Evolutionary conservation across 2,797 vertebrate genomes (phyloP), one percentile per base, ranked within the genome.

Genomic region (Tokudaia tokunoshimensis): DNA sequence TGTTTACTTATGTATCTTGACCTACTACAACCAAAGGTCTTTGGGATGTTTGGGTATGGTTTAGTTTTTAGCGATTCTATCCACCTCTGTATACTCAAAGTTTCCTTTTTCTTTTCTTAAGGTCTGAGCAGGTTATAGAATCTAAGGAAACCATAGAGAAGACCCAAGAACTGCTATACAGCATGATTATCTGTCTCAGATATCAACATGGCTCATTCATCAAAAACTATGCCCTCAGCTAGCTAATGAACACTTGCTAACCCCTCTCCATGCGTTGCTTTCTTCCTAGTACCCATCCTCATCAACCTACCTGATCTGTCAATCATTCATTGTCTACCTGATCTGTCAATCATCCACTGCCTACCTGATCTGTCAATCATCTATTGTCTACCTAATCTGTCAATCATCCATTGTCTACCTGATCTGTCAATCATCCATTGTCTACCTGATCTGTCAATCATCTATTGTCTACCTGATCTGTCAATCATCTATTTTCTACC

Each of bases 61-160:
- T 94, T 80, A 63, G 2, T 90, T 93, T 92, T 83, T n/a, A 78
- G 19, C 78, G 72, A n/a, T 87, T 88, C 37, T 44, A 70, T 6
- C 47, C 78, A 80, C 41, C 44, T 75, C 29, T 65, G 4, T 37
- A 88, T 15, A 31, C 72, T 92, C 17, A 84, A 84, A 92, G 20
- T 14, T 47, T 83, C 65, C 74, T 52, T 89, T 76, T 24, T 41
- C n/a, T 41, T 34, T 97, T 72, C 61, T 93, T 44, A 10, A 89
- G 24, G 14, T 88, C 55, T 50, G 24, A 79, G 65, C 52, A 92
- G n/a, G 31, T 80, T 82, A 74, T 3, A 26, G 70, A 90, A 41
- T 88, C 44, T 80, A 92, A 31, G 47, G 26, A 95, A 85, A 94
- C 22, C 72, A 76, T 78, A 17, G 47, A 95, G 37, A 85, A 47